Conservation (phyloP, 2,113 vertebrate genomes). For the Lipophrys pholis region DNA sequence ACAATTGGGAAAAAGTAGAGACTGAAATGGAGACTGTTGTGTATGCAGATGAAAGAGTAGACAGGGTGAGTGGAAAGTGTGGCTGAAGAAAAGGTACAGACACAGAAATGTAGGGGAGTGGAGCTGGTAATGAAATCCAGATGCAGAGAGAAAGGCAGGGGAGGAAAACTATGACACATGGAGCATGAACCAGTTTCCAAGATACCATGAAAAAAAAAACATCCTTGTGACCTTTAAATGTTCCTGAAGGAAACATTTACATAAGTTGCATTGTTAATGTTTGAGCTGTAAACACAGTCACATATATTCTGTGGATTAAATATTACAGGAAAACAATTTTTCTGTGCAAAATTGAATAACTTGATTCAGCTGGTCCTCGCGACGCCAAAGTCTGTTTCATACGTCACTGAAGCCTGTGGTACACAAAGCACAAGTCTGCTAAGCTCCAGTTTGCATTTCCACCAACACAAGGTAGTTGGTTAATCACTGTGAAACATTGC, state of each 20-base stretch:
- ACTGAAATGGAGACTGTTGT: conserved; percentile 33
- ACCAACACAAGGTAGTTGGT: no score
- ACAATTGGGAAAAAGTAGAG: conserved; percentile 12
- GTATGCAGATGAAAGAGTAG: conserved; percentile 46
- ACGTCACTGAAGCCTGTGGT: no score
- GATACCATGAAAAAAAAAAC: conserved; percentile 52
- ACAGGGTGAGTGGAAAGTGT: conserved; percentile 43
- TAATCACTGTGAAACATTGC: no score
- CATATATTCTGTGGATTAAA: no score
- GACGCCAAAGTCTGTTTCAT: no score
- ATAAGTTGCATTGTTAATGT: background rate
- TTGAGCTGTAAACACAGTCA: background rate
- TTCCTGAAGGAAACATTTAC: conserved; percentile 17
- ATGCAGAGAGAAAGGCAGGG: conserved; percentile 44
- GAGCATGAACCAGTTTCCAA: conserved; percentile 29
- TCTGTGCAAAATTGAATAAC: no score
- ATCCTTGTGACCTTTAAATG: conserved; percentile 48
- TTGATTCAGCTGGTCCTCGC: no score
- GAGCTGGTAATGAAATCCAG: conserved; percentile 68
- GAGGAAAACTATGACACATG: no score
- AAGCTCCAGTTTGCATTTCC: no score
- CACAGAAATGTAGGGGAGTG: conserved; percentile 38
- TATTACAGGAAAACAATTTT: no score
- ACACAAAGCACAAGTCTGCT: no score
- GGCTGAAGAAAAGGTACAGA: conserved; percentile 47